Percentiles rank a stretch among this genome's conserved stretches.
Evolutionary conservation across 2,113 vertebrate genomes (phyloP).

Genomic region (Excalfactoria chinensis): DNA sequence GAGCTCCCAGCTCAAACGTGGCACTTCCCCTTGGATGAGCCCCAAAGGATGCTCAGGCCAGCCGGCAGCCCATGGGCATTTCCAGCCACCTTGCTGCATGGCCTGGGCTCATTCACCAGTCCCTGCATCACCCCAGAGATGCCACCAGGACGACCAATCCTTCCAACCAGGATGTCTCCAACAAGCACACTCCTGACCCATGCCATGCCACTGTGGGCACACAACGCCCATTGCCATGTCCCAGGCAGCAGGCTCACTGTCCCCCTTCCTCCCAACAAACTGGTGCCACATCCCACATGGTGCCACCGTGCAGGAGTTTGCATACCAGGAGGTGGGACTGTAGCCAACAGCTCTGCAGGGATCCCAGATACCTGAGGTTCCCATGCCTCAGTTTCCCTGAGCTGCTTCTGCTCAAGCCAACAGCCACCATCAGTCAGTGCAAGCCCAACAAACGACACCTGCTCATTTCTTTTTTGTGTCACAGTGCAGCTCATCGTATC

Average conservation of each 20-base stretch:
- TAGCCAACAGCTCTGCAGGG: neutral
- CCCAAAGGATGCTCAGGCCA: neutral
- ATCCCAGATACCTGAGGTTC: neutral
- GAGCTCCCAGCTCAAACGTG: neutral
- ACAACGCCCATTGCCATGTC: accelerated
- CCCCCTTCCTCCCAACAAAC: neutral
- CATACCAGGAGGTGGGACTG: neutral
- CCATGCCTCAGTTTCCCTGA: neutral
- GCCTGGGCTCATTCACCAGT: accelerated
- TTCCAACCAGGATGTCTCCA: neutral
- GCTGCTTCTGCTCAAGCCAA: neutral
- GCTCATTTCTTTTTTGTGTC: neutral
- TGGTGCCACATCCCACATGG: accelerated
- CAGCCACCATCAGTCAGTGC: neutral
- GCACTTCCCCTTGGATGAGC: neutral
- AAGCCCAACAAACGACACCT: neutral
- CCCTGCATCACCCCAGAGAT: neutral
- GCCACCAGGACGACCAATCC: no score
- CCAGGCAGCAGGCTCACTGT: neutral
- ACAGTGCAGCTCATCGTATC: neutral
- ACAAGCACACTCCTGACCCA: neutral
- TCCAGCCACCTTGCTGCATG: accelerated
- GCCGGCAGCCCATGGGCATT: accelerated
- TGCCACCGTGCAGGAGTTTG: neutral
- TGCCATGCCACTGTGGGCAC: accelerated